Evolutionary conservation across 2,888 invertebrate species (phyloP), one percentile per base, ranked within the genome.

Genomic region (Tanypteryx hageni): DNA sequence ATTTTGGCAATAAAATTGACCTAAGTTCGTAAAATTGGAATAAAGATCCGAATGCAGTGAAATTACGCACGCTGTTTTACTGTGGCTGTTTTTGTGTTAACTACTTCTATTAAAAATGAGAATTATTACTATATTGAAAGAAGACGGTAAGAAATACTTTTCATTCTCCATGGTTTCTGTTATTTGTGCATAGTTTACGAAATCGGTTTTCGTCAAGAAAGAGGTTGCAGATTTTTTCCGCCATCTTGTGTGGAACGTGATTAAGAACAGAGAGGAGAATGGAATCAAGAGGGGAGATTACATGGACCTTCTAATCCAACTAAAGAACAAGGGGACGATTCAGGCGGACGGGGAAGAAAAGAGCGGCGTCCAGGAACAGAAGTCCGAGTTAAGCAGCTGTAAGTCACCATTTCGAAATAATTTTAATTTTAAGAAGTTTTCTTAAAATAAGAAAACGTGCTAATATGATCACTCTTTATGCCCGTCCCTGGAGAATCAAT

Each of bases 221-320:
- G 89, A 89, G 11, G 89, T 89, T 9, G 89, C 64, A 10, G 89
- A 89, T 31, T 89, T 96, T 93, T 96, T 96, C 92, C 94, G 95
- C 84, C 94, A 94, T 0, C 94, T 95, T 0, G 96, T 96, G 0
- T 95, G 94, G 7, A 95, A 96, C 2, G 96, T 96, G 2, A 95
- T 96, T 3, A 94, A 95, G 4, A 95, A 95, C 93, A 94, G 96
- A n/a, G 95, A 95, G 93, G 94, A 94, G 56, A 95, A 96, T 93
- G 94, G 95, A 7, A 93, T 96, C 0, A 94, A 94, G 0, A 94
- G 96, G 61, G 96, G 96, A 92, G 93, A 93, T 64, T 93, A 93
- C 44, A 93, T 93, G 85, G 94, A 94, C 1, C 89, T 93, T 13
- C 27, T 93, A 86, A 93, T 93, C 18, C 92, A 93, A 56, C 61